Conservation (phyloP, 2,888 invertebrate species). For the Mechanitis messenoides region DNA sequence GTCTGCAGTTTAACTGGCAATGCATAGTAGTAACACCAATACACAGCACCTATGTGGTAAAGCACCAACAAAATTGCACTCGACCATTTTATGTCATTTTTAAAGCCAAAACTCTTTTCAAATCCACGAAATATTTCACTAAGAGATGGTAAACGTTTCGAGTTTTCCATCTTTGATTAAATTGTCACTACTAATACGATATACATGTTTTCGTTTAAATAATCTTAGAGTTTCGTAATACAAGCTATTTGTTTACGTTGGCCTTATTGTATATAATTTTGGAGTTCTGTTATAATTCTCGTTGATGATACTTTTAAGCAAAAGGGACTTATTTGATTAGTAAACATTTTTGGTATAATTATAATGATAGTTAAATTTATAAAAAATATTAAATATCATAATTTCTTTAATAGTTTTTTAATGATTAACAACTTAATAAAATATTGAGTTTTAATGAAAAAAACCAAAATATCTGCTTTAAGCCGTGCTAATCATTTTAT, state of each 20-base stretch:
- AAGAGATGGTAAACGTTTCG: constrained; percentile 35
- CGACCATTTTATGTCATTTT: constrained; percentile 68
- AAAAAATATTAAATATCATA: too few species aligned
- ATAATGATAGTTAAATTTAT: too few species aligned
- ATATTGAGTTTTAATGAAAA: too few species aligned
- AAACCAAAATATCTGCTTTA: too few species aligned
- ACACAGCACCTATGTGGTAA: constrained; percentile 58
- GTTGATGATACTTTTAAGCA: too few species aligned
- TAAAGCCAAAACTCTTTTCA: constrained; percentile 59
- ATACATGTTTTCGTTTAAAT: constrained; percentile 11
- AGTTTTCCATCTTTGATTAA: constrained; percentile 35
- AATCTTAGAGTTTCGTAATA: constrained; percentile 18
- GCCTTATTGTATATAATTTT: constrained; percentile 8
- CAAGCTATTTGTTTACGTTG: constrained; percentile 9
- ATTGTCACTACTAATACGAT: not conserved
- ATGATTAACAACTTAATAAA: too few species aligned
- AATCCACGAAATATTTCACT: constrained; percentile 50
- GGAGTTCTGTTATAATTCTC: constrained; percentile 2
- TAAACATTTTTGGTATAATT: too few species aligned
- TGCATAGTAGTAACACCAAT: constrained; percentile 62
- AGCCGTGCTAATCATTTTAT: too few species aligned
- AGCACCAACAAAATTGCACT: constrained; percentile 52
- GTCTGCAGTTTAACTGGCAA: constrained; percentile 67
- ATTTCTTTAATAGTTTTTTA: too few species aligned
- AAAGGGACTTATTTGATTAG: too few species aligned